Percentiles rank a stretch among this genome's conserved stretches.
These are phyloP conservation scores for Salvelinus namaycush DNA, from an alignment of 2,113 vertebrate genomes.

Conservation along the genomic window DNA sequence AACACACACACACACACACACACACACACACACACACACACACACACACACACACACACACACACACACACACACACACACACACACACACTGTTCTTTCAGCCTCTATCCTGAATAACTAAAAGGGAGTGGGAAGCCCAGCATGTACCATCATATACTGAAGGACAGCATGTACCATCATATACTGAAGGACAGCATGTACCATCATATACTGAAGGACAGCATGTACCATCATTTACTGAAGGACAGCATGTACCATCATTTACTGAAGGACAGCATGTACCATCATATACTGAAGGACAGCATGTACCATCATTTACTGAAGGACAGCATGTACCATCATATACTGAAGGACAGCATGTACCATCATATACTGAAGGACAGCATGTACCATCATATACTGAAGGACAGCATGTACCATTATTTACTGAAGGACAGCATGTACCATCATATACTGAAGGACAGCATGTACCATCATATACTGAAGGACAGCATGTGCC, in stretches of 20 bases:
- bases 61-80: background rate
- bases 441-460: background rate
- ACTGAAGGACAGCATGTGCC: background rate
- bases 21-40: background rate
- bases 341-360: background rate
- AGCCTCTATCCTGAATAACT: background rate
- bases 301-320: background rate
- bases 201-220: background rate
- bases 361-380: background rate
- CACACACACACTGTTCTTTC: background rate
- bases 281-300: background rate
- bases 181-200: background rate
- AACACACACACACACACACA: background rate
- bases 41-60: background rate
- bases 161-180: constrained; percentile 1
- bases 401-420: background rate
- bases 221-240: background rate
- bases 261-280: background rate
- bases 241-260: background rate
- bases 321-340: background rate
- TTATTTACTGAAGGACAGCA: background rate
- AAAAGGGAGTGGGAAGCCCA: background rate
- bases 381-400: background rate
- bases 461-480: background rate
- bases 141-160: background rate